Conservation (phyloP, 2,113 vertebrate genomes). For the Choloepus hoffmanni region DNA sequence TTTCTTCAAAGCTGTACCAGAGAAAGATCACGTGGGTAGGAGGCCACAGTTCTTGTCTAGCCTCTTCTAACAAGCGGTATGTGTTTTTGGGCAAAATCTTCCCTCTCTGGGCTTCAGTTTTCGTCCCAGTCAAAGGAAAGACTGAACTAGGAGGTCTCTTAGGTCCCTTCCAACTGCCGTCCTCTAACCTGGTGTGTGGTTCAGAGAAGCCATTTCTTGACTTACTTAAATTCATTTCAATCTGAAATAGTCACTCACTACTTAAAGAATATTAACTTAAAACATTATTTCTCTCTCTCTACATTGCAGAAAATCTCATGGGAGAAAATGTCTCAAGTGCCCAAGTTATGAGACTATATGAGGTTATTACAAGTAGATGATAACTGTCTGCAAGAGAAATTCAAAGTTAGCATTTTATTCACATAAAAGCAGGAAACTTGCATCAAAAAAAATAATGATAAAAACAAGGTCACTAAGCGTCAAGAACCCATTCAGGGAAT, state of each 20-base stretch:
- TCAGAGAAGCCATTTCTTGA: background rate
- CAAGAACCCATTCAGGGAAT: background rate
- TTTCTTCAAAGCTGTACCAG: background rate
- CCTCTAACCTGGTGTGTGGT: background rate
- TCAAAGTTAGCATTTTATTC: background rate
- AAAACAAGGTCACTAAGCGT: background rate
- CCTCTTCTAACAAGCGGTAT: background rate
- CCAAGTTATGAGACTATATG: background rate
- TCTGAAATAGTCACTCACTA: background rate
- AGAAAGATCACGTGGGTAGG: background rate
- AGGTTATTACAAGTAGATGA: background rate
- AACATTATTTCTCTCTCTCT: background rate
- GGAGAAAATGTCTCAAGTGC: background rate
- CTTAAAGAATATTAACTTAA: background rate
- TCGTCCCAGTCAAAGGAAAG: background rate
- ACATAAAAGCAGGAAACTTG: background rate
- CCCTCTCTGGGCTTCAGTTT: background rate
- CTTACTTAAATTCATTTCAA: background rate
- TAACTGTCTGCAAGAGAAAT: background rate
- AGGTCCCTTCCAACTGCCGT: background rate
- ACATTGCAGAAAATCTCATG: background rate
- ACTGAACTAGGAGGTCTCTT: background rate
- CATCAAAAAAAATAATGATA: background rate
- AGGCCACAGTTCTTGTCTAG: background rate
- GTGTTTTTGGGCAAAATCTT: background rate